Evolutionary conservation across 2,888 invertebrate genomes (phyloP).

Genomic region (Ceramica pisi): DNA sequence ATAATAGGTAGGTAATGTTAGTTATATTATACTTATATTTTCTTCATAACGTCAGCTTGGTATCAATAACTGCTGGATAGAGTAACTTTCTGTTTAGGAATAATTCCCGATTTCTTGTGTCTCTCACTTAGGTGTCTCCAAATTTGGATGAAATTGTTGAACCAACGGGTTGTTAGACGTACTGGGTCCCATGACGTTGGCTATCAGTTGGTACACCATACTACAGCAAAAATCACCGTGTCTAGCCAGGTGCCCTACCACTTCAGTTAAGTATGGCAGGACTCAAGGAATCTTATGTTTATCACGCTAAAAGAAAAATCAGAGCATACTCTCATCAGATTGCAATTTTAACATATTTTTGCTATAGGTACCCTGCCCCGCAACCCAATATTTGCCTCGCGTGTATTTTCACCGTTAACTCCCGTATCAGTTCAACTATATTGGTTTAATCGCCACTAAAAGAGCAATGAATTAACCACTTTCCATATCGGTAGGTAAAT

Average conservation of each 20-base stretch:
- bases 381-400: conserved; percentile 11
- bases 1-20: too few species aligned
- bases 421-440: conserved; percentile 35
- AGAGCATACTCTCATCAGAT: conserved; percentile 1
- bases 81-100: too few species aligned
- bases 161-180: not conserved
- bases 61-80: too few species aligned
- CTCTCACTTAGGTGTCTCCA: not conserved
- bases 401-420: conserved; percentile 28
- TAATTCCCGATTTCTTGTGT: not conserved
- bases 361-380: not conserved
- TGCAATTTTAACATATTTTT: not conserved
- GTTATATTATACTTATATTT: too few species aligned
- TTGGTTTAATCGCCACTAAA: conserved; percentile 54
- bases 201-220: not conserved
- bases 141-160: not conserved
- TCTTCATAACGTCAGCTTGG: too few species aligned
- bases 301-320: not conserved
- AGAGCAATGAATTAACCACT: conserved; percentile 62
- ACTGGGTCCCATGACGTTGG: not conserved
- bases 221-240: not conserved
- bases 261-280: too few species aligned
- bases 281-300: too few species aligned
- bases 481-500: conserved; percentile 59
- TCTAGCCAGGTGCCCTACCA: not conserved